Conservation (phyloP, 1,140 invertebrate genomes). For the Tribolium castaneum region DNA sequence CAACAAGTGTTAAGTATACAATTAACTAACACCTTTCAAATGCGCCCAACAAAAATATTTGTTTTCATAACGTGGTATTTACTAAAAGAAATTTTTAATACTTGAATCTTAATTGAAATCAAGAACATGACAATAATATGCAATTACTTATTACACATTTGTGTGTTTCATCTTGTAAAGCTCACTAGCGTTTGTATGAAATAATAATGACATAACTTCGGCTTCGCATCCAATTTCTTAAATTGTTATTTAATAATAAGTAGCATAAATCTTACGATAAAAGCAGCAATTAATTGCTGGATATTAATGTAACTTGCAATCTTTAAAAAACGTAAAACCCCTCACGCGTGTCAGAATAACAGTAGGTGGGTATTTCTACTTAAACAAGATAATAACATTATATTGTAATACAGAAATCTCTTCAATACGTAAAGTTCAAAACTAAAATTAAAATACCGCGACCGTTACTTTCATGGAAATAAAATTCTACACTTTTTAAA, state of each 20-base stretch:
- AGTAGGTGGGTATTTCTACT: constrained; percentile 21
- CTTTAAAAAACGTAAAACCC: constrained; percentile 10
- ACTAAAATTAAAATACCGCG: background rate
- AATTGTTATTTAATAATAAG: background rate
- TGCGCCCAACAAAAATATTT: no score
- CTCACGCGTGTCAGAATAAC: constrained; percentile 19
- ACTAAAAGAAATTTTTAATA: no score
- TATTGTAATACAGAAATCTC: constrained; percentile 5
- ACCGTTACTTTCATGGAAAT: constrained; percentile 2
- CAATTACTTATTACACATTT: no score
- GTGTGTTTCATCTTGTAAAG: no score
- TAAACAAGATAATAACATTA: constrained; percentile 2
- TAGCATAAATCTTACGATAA: background rate
- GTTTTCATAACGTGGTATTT: no score
- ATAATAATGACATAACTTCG: background rate
- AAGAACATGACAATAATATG: no score
- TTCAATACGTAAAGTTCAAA: background rate
- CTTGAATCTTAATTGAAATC: no score
- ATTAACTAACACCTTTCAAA: no score
- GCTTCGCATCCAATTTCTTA: background rate
- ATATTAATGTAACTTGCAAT: background rate
- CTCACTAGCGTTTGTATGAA: background rate
- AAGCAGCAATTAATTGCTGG: background rate
- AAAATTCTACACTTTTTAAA: constrained; percentile 13
- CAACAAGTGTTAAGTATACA: no score